Percentiles rank a stretch among this genome's conserved stretches.
phyloP scores from a whole-genome alignment of 2,113 vertebrate species.

The Phylloscopus trochilus region DNA sequence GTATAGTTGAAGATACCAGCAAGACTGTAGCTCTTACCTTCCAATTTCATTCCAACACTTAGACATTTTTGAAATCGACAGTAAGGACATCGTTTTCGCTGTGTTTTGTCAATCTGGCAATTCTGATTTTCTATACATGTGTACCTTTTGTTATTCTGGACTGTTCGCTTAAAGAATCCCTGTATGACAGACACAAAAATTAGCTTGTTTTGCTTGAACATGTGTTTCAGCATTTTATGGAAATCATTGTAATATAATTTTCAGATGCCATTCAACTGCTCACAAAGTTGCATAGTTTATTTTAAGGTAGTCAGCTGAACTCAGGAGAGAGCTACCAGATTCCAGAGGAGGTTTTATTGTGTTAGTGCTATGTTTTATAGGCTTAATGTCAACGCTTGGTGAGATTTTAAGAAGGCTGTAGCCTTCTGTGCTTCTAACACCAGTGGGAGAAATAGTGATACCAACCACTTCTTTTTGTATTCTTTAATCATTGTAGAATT shows the following conservation, averaged over 20 bases:
- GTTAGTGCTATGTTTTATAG: not conserved
- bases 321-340: not conserved
- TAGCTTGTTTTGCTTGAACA: not conserved
- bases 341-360: not conserved
- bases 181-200: conserved; percentile 75
- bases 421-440: not conserved
- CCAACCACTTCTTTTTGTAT: not conserved
- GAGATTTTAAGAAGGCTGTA: not conserved
- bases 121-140: conserved; percentile 99
- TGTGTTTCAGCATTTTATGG: not conserved
- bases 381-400: not conserved
- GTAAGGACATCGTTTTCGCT: conserved; percentile 97
- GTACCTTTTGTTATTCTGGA: conserved; percentile 99
- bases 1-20: not conserved
- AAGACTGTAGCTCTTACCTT: conserved; percentile 82
- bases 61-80: conserved; percentile 99
- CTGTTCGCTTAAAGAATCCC: conserved; percentile 99
- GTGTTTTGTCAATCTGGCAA: conserved; percentile 99
- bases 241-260: conserved; percentile 13
- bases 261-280: not conserved
- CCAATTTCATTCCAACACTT: conserved; percentile 97
- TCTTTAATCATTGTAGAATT: not conserved
- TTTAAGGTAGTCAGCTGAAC: conserved; percentile 20
- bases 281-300: not conserved
- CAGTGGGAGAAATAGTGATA: not conserved